These are phyloP conservation scores for Etheostoma cragini DNA, from an alignment of 2,113 vertebrate species.

Conservation along the genomic window DNA sequence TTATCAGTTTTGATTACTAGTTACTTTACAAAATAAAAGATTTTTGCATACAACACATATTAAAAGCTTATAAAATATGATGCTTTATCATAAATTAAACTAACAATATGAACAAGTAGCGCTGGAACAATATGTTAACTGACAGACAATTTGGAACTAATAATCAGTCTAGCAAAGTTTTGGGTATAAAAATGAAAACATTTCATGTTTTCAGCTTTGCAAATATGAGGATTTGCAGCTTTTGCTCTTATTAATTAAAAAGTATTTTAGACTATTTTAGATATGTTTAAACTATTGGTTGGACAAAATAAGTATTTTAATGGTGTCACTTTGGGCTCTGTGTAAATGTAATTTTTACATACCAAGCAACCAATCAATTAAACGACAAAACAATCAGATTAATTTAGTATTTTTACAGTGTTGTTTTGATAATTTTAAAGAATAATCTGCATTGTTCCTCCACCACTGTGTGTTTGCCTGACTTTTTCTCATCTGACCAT, in stretches of 20 bases:
- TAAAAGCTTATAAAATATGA: not conserved
- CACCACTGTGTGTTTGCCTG: not conserved
- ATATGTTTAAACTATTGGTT: not conserved
- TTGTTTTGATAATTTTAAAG: not conserved
- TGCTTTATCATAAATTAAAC: not conserved
- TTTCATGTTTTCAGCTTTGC: not conserved
- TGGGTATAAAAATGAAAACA: too few species aligned
- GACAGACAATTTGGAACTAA: too few species aligned
- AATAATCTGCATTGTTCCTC: not conserved
- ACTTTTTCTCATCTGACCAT: constrained; percentile 81
- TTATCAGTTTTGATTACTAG: not conserved
- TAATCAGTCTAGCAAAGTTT: too few species aligned
- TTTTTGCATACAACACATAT: not conserved
- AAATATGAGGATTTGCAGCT: not conserved
- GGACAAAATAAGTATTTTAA: not conserved
- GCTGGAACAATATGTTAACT: not conserved
- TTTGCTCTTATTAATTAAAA: not conserved
- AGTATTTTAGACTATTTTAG: not conserved
- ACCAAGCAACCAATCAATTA: not conserved
- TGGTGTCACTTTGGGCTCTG: not conserved
- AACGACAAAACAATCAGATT: not conserved
- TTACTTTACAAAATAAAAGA: not conserved
- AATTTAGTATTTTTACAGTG: not conserved
- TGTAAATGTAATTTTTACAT: not conserved
- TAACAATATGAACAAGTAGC: not conserved